Evolutionary conservation across 2,888 invertebrate species (phyloP).

Genomic region (Scotopteryx bipunctaria): DNA sequence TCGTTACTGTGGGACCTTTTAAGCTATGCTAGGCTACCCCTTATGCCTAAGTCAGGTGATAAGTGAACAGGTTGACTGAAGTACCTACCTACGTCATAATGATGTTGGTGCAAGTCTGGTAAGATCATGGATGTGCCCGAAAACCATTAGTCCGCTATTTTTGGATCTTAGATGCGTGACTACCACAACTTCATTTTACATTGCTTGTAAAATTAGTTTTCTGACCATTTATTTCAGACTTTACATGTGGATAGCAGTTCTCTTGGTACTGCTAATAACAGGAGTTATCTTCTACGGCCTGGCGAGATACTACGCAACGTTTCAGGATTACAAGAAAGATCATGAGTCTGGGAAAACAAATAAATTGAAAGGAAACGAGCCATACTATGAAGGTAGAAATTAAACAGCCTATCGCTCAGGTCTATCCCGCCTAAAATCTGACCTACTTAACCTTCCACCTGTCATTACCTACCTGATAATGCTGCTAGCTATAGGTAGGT

Average conservation of each 20-base stretch:
- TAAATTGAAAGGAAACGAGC: conserved; percentile 19
- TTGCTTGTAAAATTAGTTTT: too few species aligned
- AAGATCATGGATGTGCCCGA: too few species aligned
- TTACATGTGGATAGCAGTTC: conserved; percentile 89
- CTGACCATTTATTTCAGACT: conserved; percentile 79
- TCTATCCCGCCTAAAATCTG: too few species aligned
- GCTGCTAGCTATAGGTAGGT: background rate
- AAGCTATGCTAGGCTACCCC: background rate
- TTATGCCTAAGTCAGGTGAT: too few species aligned
- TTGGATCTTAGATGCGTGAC: too few species aligned
- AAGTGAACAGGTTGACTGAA: too few species aligned
- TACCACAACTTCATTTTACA: too few species aligned
- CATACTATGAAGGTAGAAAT: conserved; percentile 20
- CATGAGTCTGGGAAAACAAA: conserved; percentile 31
- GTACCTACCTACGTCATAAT: too few species aligned
- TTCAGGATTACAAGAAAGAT: conserved; percentile 56
- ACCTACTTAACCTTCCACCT: background rate
- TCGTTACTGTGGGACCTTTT: background rate
- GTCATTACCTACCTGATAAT: background rate
- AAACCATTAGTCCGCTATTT: too few species aligned
- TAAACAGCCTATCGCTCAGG: background rate
- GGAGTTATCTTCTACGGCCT: conserved; percentile 86
- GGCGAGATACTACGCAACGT: conserved; percentile 82
- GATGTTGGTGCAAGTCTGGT: too few species aligned
- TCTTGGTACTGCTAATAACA: conserved; percentile 86